Evolutionary conservation across 2,888 invertebrate species (phyloP).

Genomic region (Frankliniella intonsa): DNA sequence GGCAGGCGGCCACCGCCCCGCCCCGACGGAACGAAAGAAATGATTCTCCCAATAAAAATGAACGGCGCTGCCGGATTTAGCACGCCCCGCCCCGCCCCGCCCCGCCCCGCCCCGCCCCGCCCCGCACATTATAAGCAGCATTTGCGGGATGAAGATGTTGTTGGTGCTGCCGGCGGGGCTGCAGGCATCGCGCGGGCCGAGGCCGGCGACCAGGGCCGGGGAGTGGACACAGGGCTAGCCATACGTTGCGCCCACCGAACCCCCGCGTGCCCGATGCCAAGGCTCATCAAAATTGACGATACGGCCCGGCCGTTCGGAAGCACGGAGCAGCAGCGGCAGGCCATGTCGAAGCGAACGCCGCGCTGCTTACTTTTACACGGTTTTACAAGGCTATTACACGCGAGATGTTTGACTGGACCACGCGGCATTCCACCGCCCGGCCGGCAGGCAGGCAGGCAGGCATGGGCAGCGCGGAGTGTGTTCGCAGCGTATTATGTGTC

Average conservation of each 20-base stretch:
- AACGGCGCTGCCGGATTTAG: constrained; percentile 20
- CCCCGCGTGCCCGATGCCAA: not conserved
- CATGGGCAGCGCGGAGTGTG: too few relatives aligned
- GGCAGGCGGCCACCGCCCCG: not conserved
- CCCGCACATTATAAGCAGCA: not conserved
- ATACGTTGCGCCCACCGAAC: not conserved
- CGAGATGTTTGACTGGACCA: not conserved
- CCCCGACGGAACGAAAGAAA: constrained; percentile 11
- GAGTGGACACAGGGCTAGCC: too few relatives aligned
- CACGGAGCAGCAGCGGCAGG: not conserved
- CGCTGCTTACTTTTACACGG: constrained; percentile 5
- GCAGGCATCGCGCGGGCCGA: not conserved
- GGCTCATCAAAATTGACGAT: constrained; percentile 12
- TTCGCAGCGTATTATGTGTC: too few relatives aligned
- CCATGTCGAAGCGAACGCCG: not conserved
- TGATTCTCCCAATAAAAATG: constrained; percentile 19
- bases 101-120: not conserved
- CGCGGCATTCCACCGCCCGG: too few relatives aligned
- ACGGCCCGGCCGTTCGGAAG: constrained; percentile 12
- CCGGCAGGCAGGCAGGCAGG: too few relatives aligned
- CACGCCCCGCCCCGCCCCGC: not conserved
- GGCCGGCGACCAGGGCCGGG: not conserved
- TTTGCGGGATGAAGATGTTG: constrained; percentile 20
- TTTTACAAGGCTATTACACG: constrained; percentile 1
- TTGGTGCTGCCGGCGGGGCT: not conserved